Conservation (phyloP, 2,797 vertebrate species). For the Rhabdophis nuchalis region DNA sequence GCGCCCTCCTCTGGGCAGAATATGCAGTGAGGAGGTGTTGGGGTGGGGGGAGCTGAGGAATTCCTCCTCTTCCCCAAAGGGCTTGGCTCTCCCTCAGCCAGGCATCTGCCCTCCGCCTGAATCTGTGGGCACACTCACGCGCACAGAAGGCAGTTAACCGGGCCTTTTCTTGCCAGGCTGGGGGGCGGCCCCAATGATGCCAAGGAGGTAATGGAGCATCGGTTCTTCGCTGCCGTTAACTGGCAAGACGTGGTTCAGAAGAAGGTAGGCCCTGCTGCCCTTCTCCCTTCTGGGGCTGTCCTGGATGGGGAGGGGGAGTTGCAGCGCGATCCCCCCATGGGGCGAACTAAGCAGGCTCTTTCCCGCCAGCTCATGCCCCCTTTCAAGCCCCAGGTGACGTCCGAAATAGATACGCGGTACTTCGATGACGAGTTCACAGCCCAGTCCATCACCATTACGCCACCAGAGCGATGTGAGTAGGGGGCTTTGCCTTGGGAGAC, state of each 20-base stretch:
- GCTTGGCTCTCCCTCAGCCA: background rate
- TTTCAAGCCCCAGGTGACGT: conserved; percentile 93
- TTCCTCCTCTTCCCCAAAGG: background rate
- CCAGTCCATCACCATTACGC: conserved; percentile 92
- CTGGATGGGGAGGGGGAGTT: too few species aligned
- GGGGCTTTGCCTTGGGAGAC: fast-evolving
- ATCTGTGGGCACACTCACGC: background rate
- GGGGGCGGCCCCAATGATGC: conserved; percentile 88
- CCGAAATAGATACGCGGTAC: conserved; percentile 91
- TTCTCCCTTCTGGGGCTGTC: background rate
- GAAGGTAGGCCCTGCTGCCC: conserved; percentile 71
- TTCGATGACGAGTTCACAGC: conserved; percentile 95
- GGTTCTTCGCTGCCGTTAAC: conserved; percentile 85
- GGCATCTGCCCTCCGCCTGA: background rate
- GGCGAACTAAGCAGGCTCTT: fast-evolving
- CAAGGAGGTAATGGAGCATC: conserved; percentile 92
- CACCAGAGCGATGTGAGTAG: conserved; percentile 90
- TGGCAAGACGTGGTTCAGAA: conserved; percentile 91
- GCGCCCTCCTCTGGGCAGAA: background rate
- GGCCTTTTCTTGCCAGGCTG: conserved; percentile 69
- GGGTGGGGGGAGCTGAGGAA: background rate
- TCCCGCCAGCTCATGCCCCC: conserved; percentile 81
- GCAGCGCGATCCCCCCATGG: background rate
- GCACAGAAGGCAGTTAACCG: background rate
- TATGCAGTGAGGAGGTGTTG: too few species aligned